Base-by-base conservation (phyloP, 1,140 invertebrate genomes). In the Dinoponera quadriceps region DNA sequence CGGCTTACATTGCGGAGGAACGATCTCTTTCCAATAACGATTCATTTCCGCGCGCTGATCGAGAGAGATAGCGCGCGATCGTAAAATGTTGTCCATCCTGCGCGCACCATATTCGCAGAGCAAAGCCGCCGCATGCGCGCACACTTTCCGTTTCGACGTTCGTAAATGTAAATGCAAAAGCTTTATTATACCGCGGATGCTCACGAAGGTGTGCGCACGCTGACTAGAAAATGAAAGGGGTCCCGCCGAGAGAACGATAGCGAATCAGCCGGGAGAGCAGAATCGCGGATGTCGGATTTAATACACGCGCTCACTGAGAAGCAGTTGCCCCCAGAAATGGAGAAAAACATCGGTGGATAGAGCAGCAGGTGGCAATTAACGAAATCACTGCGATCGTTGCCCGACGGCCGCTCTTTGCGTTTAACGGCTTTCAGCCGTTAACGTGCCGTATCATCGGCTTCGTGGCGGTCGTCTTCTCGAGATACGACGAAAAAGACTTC, bases 221-320 rank as follows among this genome's bases (percentile, higher is more conserved):
- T 29, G 27, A 86, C 29, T 72, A 78, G 85, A 87, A 87, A 87
- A 83, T 60, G 85, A 87, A 87, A 87, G 85, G 72, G 25, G 38
- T 80, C 83, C 62, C 22, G 57, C 13, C 11, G 22, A 51, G 4
- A 11, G 68, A 72, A 54, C 25, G 59, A 54, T 66, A 84, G 60
- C 44, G 82, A 60, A 85, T 72, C 54, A 69, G 65, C 38, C 3
- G 16, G 48, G 29, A 48, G 63, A 22, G n/a, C 51, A 48, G 38
- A n/a, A 63, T 33, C 38, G 7, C 29, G 27, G 59, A 54, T 48
- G 18, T n/a, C 44, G 33, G 3, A 57, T 33, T 44, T 49, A 22
- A 11, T 33, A 33, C 25, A 48, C 38, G 44, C 55, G 25, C n/a
- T 7, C 16, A n/a, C 14, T 4, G 18, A 69, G 38, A 69, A 86